These are phyloP conservation scores for Corythornis cristatus DNA, from an alignment of 2,113 vertebrate species.

Conservation along the genomic window DNA sequence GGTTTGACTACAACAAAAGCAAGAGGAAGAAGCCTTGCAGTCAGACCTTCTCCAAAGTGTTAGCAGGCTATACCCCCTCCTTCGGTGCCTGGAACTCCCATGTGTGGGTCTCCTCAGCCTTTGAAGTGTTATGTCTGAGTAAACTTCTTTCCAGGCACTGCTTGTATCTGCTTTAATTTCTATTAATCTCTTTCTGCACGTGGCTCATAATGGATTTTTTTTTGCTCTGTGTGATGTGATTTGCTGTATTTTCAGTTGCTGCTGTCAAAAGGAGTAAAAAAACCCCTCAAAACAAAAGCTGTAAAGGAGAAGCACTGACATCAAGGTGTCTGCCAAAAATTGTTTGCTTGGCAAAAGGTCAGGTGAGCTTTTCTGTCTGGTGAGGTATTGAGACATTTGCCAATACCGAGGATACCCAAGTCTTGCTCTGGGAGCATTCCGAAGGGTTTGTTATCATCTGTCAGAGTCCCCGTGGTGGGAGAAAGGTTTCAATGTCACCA, in stretches of 20 bases:
- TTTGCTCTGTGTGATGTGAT: not conserved
- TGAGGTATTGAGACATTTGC: not conserved
- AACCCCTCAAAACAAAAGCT: not conserved
- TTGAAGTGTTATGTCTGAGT: not conserved
- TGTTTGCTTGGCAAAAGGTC: not conserved
- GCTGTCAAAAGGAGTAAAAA: not conserved
- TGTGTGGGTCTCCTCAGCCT: not conserved
- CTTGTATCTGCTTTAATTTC: not conserved
- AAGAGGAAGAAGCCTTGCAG: not conserved
- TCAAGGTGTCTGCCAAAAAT: not conserved
- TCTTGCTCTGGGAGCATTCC: fast-evolving
- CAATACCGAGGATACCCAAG: fast-evolving
- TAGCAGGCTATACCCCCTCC: not conserved
- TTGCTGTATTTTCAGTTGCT: fast-evolving
- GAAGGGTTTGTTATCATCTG: fast-evolving
- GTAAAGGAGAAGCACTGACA: not conserved
- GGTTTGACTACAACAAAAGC: fast-evolving
- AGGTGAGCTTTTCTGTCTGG: not conserved
- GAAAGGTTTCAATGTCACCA: not conserved
- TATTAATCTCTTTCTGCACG: not conserved
- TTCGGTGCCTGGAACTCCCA: fast-evolving
- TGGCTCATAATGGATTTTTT: fast-evolving
- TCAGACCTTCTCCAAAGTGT: not conserved
- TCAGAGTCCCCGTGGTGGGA: not conserved
- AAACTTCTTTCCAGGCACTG: not conserved